Evolutionary conservation across 2,113 vertebrate species (phyloP), one percentile per base, ranked within the genome.

Genomic region (Oreotrochilus melanogaster): DNA sequence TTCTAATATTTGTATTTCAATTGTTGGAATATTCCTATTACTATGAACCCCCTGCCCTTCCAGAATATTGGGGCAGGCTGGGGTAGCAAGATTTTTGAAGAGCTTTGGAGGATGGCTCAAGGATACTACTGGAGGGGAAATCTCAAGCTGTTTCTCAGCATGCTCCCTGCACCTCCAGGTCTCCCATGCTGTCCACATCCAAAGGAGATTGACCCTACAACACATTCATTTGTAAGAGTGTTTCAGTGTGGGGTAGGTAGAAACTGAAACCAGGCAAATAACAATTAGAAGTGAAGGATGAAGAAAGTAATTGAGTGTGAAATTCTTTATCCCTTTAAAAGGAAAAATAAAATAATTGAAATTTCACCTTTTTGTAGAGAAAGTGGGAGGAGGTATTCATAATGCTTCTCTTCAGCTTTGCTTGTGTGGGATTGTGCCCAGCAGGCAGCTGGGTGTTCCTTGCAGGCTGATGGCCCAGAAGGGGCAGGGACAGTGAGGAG

Each of bases 351-450:
- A 47, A 67, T 47, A 83, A 19, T 48, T 96, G 83, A 86, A 82
- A 91, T 96, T 79, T 86, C 72, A 61, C 24, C 37, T 88, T 91
- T 83, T 48, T 56, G 4, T 45, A 58, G 54, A 42, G 72, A 43
- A 86, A 80, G 83, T 88, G 72, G 86, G 91, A 88, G 88, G 88
- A 86, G 64, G 54, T 83, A 54, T 48, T 88, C 54, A 73, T 72
- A 91, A 91, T 71, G 67, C 83, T 70, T 83, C 58, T 69, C 58
- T 86, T 88, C 67, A 92, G 64, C 71, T 92, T 86, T 86, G 14
- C 64, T 24, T 16, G 71, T 35, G 88, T 92, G 71, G 75, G 82
- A 71, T 75, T 3, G 1, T 35, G 70, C 42, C 61, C 81, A 74
- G 74, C 51, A 65, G 57, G 73, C 62, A 83, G 62, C 72, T 1